phyloP scores from a whole-genome alignment of 2,113 vertebrate genomes.

The Tyrannus savana region DNA sequence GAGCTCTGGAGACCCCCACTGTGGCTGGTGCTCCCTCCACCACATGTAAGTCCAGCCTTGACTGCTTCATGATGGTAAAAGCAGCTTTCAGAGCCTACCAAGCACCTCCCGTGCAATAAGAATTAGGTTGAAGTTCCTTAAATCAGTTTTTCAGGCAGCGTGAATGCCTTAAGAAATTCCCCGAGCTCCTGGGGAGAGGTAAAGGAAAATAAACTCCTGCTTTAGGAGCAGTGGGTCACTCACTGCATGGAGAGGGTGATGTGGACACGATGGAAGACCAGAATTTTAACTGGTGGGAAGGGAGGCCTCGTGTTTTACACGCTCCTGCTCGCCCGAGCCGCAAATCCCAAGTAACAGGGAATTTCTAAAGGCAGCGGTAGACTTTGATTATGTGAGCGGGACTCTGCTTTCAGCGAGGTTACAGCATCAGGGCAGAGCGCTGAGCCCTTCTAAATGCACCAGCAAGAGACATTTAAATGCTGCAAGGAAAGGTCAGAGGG shows the following conservation, averaged over 20 bases:
- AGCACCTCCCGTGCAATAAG: rapidly evolving
- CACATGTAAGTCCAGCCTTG: slow-evolving; percentile 87
- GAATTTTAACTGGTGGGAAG: rapidly evolving
- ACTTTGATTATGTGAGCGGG: rapidly evolving
- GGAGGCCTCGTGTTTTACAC: background rate
- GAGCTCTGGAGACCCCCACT: slow-evolving; percentile 97
- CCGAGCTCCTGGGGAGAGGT: background rate
- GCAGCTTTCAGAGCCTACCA: background rate
- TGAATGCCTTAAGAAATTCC: background rate
- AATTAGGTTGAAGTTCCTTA: background rate
- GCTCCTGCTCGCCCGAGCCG: background rate
- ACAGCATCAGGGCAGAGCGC: background rate
- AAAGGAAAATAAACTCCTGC: background rate
- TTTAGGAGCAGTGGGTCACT: background rate
- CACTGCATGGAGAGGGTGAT: rapidly evolving
- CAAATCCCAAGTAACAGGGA: rapidly evolving
- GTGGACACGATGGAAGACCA: rapidly evolving
- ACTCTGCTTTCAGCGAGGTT: background rate
- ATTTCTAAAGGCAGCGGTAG: background rate
- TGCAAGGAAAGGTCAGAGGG: background rate
- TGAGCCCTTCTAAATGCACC: rapidly evolving
- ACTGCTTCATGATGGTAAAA: rapidly evolving
- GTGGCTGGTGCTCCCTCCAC: slow-evolving; percentile 97
- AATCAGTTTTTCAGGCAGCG: background rate
- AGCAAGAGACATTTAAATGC: background rate